A percentile compares a stretch with the other conserved stretches of the same genome.
phyloP scores from a whole-genome alignment of 2,113 vertebrate species.

The Microtus ochrogaster region DNA sequence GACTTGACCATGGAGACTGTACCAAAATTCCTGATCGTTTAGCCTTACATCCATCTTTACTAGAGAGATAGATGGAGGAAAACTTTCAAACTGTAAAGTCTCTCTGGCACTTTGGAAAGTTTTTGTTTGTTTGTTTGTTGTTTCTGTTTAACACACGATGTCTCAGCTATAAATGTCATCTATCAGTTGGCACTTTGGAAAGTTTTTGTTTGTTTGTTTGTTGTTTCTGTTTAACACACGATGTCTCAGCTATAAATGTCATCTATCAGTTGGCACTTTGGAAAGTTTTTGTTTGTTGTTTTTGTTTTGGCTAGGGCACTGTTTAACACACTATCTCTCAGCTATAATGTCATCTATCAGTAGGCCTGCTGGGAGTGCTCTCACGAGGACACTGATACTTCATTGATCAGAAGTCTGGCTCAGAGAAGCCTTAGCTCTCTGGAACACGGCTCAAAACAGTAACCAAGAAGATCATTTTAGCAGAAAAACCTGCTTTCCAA shows the following conservation, averaged over 20 bases:
- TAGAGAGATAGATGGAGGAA: not conserved
- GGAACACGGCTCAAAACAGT: not conserved
- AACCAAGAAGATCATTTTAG: conserved; percentile 29
- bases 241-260: no score
- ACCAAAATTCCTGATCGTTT: conserved; percentile 48
- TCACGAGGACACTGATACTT: not conserved
- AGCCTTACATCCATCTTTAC: conserved; percentile 66
- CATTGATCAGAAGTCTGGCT: not conserved
- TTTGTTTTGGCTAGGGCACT: not conserved
- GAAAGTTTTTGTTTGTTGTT: not conserved
- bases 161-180: not conserved
- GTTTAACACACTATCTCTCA: not conserved
- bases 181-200: not conserved
- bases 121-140: not conserved
- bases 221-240: no score
- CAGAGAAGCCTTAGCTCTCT: conserved; percentile 36
- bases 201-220: no score
- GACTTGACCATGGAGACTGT: conserved; percentile 55
- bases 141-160: not conserved
- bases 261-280: no score
- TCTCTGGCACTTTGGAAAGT: conserved; percentile 29
- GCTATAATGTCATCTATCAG: not conserved
- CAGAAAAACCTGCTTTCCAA: not conserved
- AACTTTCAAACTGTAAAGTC: not conserved
- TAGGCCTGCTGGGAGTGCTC: not conserved